Evolutionary conservation across 2,888 invertebrate genomes (phyloP).

Genomic region (Polietes domitor): DNA sequence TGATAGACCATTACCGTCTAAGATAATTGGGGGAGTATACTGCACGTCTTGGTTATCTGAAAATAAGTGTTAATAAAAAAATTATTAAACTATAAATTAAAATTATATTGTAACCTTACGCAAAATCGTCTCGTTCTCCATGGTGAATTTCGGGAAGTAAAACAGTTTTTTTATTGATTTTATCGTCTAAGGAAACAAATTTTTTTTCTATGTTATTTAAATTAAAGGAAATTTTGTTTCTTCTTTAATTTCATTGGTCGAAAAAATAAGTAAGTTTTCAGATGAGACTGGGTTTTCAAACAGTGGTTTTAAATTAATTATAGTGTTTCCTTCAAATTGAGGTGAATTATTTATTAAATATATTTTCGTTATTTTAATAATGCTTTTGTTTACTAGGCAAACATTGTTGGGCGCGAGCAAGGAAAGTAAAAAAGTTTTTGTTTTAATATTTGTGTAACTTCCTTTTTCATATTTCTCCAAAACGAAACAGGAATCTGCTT

Average conservation of each 20-base stretch:
- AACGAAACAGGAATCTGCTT: constrained; percentile 34
- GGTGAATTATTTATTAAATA: constrained; percentile 29
- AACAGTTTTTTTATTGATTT: constrained; percentile 27
- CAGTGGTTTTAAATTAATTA: constrained; percentile 23
- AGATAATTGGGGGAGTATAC: constrained; percentile 26
- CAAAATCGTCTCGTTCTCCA: constrained; percentile 36
- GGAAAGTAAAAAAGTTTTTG: constrained; percentile 40
- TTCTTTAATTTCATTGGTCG: constrained; percentile 5
- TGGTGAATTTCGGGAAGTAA: constrained; percentile 42
- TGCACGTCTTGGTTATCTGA: constrained; percentile 33
- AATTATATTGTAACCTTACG: constrained; percentile 17
- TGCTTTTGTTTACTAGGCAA: constrained; percentile 33
- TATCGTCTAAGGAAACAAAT: constrained; percentile 39
- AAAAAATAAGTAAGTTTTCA: constrained; percentile 41
- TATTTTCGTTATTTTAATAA: constrained; percentile 36
- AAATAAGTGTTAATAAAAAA: constrained; percentile 21
- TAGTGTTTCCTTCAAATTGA: constrained; percentile 20
- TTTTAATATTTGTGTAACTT: constrained; percentile 38
- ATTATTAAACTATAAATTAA: constrained; percentile 28
- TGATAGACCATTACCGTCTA: constrained; percentile 28
- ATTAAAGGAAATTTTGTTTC: constrained; percentile 25
- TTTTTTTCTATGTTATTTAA: constrained; percentile 36
- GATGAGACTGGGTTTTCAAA: constrained; percentile 54
- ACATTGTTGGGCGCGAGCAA: constrained; percentile 33
- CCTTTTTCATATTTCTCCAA: constrained; percentile 29